Base-by-base conservation (phyloP, 2,113 vertebrate genomes). In the Notarius quadriscutis region DNA sequence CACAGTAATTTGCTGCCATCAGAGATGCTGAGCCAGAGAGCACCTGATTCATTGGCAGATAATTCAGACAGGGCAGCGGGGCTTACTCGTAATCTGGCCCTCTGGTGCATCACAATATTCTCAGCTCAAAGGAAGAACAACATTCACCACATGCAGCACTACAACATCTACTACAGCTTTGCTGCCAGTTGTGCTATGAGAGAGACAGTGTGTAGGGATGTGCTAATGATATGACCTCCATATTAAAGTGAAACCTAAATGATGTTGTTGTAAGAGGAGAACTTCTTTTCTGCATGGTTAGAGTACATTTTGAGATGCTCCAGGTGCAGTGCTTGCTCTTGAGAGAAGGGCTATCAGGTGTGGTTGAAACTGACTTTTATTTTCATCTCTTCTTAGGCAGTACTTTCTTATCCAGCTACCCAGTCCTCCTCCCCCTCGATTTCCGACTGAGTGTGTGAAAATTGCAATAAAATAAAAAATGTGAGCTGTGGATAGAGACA, bases 401-500 rank as follows among this genome's bases (percentile, higher is more conserved):
- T 93, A 93, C 92, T 91, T 91, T 94, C 93, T 95, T 94, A 95
- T 93, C 92, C 93, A n/a, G 86, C 92, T 91, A 91, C 87, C 92
- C 93, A 90, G 90, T 50, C 53, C 90, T 53, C 89, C 92, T 93
- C 92, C 92, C 92, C 93, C 93, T 93, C 93, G 89, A 94, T 95
- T 95, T 94, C 91, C 93, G 93, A 94, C 91, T 90, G 86, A 85
- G 93, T 57, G 85, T 91, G 92, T 83, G 88, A 91, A 94, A 94
- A 95, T 93, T 93, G 93, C 90, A 93, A 90, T 88, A 93, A 94
- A 93, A 93, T 93, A 93, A 92, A 95, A 94, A 84, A 55, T 94
- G 92, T 93, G 92, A 92, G 92, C 17, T 58, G 58, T 50, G 92
- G 93, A 93, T 93, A 91, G 92, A 92, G 90, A 92, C 53, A 85